phyloP scores from a whole-genome alignment of 2,113 vertebrate species.

The Stigmatopora nigra region DNA sequence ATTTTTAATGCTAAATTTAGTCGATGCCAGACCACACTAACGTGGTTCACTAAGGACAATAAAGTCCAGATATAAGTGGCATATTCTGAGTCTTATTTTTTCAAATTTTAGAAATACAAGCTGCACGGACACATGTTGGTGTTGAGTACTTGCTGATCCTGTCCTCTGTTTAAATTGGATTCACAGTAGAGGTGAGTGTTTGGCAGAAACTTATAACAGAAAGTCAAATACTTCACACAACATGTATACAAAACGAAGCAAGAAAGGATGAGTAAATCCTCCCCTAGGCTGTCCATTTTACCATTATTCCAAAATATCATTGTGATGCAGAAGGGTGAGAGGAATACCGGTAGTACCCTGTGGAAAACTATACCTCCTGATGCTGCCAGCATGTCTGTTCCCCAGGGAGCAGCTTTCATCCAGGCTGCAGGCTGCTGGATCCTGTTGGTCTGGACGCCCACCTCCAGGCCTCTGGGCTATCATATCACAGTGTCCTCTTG shows the following conservation, averaged over 20 bases:
- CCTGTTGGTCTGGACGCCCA: conserved; percentile 39
- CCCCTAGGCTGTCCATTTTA: conserved; percentile 5
- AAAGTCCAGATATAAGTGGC: too few species aligned
- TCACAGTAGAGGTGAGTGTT: neutral
- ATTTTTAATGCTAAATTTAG: too few species aligned
- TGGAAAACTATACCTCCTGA: conserved; percentile 42
- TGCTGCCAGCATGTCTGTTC: conserved; percentile 57
- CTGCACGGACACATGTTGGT: too few species aligned
- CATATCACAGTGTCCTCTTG: conserved; percentile 60
- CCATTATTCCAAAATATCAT: conserved; percentile 40
- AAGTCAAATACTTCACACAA: conserved; percentile 19
- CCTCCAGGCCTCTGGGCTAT: conserved; percentile 31
- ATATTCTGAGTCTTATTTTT: too few species aligned
- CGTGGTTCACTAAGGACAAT: too few species aligned
- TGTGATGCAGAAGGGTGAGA: conserved; percentile 15
- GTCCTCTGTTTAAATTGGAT: too few species aligned
- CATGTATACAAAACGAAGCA: conserved; percentile 10
- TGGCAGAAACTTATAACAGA: neutral
- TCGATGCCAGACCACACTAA: too few species aligned
- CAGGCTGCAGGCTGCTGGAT: conserved; percentile 31
- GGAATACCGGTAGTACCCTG: conserved; percentile 39
- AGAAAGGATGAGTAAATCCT: conserved; percentile 38
- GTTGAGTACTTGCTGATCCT: neutral
- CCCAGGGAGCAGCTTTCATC: conserved; percentile 29
- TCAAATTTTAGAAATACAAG: too few species aligned